Evolutionary conservation across 2,113 vertebrate species (phyloP).

Genomic region (Laticauda laticaudata): DNA sequence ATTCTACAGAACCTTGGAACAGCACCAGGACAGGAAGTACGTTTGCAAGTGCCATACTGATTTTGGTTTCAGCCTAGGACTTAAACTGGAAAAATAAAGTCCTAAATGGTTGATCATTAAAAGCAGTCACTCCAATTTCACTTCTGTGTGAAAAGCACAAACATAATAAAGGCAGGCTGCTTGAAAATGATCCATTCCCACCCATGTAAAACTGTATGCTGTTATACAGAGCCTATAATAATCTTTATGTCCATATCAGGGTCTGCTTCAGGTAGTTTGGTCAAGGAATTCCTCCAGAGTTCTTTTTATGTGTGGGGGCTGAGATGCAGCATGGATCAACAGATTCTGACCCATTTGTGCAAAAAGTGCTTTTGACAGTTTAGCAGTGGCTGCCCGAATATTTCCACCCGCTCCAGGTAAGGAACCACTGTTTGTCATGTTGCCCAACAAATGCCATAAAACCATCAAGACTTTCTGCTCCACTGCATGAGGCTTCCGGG

Average conservation of each 20-base stretch:
- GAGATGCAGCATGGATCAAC: conserved; percentile 73
- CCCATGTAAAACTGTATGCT: conserved; percentile 67
- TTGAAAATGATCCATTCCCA: conserved; percentile 57
- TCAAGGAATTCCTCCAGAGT: conserved; percentile 80
- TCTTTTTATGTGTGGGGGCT: conserved; percentile 76
- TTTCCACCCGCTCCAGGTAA: conserved; percentile 78
- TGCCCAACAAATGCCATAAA: conserved; percentile 87
- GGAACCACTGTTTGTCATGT: conserved; percentile 76
- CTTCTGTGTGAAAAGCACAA: conserved; percentile 66
- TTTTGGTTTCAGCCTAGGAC: conserved; percentile 29
- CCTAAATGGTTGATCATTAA: background rate
- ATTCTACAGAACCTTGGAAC: conserved; percentile 23
- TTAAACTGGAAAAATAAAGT: background rate
- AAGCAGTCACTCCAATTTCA: conserved; percentile 34
- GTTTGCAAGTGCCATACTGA: conserved; percentile 27
- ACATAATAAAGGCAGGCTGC: conserved; percentile 64
- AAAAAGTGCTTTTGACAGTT: conserved; percentile 80
- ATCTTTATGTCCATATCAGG: background rate
- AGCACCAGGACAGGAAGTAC: background rate
- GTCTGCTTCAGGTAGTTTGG: conserved; percentile 47
- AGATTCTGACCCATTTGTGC: conserved; percentile 83
- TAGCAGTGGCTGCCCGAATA: conserved; percentile 76
- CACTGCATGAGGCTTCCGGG: conserved; percentile 83
- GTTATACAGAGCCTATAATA: background rate
- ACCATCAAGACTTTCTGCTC: conserved; percentile 85